Evolutionary conservation across 2,113 vertebrate species (phyloP).

Genomic region (Irena cyanogastra): DNA sequence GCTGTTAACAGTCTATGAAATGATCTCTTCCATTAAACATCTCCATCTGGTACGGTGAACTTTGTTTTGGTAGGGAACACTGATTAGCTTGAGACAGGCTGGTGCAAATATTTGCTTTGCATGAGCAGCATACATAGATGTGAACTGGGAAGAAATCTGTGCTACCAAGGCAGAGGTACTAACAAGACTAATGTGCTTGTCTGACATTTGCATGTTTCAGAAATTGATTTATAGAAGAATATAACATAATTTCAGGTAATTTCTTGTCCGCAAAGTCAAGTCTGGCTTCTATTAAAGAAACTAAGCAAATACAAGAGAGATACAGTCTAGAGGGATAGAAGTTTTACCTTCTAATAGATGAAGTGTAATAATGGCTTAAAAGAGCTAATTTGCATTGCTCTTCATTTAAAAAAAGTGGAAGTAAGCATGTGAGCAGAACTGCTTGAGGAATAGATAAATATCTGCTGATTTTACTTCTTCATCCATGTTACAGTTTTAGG

Average conservation of each 20-base stretch:
- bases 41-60: not conserved
- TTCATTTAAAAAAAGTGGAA: conserved; percentile 16
- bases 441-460: not conserved
- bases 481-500: not conserved
- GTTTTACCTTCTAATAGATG: not conserved
- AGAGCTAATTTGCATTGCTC: not conserved
- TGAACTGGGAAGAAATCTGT: not conserved
- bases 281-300: not conserved
- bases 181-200: not conserved
- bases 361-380: not conserved
- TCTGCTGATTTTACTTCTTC: conserved; percentile 23
- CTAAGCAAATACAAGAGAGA: not conserved
- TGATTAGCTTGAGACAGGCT: not conserved
- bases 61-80: not conserved
- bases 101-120: not conserved
- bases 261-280: not conserved
- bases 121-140: not conserved
- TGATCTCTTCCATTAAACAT: not conserved
- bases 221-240: not conserved
- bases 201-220: not conserved
- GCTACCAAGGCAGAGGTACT: not conserved
- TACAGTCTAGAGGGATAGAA: not conserved
- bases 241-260: not conserved
- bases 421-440: not conserved
- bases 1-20: not conserved